phyloP scores from a whole-genome alignment of 2,113 vertebrate genomes.

The Notechis scutatus region DNA sequence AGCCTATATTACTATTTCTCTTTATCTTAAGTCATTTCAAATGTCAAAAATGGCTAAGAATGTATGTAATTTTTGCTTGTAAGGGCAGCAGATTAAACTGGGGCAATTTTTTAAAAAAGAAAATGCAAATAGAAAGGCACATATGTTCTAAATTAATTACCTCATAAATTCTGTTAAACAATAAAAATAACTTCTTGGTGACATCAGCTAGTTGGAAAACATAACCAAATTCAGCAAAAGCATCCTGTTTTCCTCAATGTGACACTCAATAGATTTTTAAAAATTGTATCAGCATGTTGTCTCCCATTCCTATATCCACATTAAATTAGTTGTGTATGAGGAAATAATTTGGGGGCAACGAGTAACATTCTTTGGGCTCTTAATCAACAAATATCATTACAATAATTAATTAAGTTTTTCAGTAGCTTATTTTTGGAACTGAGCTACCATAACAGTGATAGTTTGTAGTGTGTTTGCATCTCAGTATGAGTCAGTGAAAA shows the following conservation, averaged over 20 bases:
- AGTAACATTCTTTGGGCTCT: neutral
- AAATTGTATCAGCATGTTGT: constrained; percentile 24
- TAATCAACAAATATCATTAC: neutral
- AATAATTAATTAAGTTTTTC: neutral
- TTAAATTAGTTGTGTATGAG: constrained; percentile 40
- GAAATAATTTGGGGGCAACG: constrained; percentile 1
- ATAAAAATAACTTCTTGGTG: constrained; percentile 71
- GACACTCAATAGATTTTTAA: constrained; percentile 44
- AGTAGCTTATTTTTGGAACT: neutral
- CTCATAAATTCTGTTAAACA: constrained; percentile 76
- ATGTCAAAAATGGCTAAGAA: constrained; percentile 60
- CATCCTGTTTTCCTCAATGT: constrained; percentile 64
- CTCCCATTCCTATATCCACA: constrained; percentile 14
- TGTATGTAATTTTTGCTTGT: constrained; percentile 58
- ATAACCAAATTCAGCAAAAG: constrained; percentile 61
- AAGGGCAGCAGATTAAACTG: constrained; percentile 67
- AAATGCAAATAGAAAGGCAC: constrained; percentile 62
- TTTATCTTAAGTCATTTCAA: constrained; percentile 55
- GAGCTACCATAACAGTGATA: neutral
- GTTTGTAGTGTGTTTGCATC: neutral
- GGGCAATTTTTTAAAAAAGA: constrained; percentile 61
- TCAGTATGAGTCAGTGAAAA: neutral
- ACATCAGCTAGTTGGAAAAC: constrained; percentile 70
- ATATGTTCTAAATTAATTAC: constrained; percentile 78
- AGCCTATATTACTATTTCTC: constrained; percentile 49